These are phyloP conservation scores for Nephrotoma flavescens DNA, from an alignment of 2,888 invertebrate species.

Conservation along the genomic window DNA sequence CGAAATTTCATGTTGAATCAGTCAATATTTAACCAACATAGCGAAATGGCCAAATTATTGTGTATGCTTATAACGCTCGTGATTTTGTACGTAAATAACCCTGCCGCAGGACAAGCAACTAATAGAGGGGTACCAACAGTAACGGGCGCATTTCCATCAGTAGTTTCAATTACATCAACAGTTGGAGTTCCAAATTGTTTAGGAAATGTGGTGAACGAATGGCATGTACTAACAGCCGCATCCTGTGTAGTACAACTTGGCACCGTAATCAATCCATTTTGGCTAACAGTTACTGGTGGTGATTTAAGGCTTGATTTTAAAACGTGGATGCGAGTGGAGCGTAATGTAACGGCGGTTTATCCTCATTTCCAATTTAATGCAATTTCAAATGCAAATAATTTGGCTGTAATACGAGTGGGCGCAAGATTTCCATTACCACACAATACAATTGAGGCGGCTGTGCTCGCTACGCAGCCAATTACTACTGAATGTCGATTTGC, in stretches of 20 bases:
- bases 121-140: neutral
- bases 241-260: conserved; percentile 6
- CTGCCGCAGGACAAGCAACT: neutral
- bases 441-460: conserved; percentile 9
- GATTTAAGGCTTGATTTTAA: conserved; percentile 9
- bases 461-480: conserved; percentile 8
- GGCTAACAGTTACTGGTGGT: conserved; percentile 9
- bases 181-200: neutral
- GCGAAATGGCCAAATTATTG: neutral
- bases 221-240: conserved; percentile 9
- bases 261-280: conserved; percentile 8
- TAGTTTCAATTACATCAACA: conserved; percentile 3
- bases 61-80: neutral
- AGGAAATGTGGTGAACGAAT: conserved; percentile 6
- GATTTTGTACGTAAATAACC: neutral
- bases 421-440: conserved; percentile 6
- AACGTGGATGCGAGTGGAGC: conserved; percentile 5
- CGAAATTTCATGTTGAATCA: neutral
- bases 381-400: conserved; percentile 6
- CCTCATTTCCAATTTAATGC: conserved; percentile 7
- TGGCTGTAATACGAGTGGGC: conserved; percentile 7
- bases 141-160: conserved; percentile 8
- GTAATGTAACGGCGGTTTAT: conserved; percentile 9
- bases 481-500: conserved; percentile 8
- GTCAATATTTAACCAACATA: neutral